Evolutionary conservation across 2,797 vertebrate species (phyloP), one percentile per base, ranked within the genome.

Genomic region (Sebastes wilsoni): DNA sequence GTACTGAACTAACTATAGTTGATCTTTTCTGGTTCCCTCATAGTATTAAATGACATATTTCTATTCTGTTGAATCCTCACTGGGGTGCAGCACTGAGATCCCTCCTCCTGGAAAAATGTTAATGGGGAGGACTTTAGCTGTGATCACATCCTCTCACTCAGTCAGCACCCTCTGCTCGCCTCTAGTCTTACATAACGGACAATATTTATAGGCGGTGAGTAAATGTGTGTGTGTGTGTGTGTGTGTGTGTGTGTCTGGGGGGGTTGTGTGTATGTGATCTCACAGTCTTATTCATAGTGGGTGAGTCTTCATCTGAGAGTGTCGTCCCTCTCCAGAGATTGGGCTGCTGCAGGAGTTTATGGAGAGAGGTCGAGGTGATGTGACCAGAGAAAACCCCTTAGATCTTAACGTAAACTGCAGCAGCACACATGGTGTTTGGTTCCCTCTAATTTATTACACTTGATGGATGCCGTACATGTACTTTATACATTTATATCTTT

Each of bases 231-330:
- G 22, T 72, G 72, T 82, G 86, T 91, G 89, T 25, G 23, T 25
- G 23, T 25, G 23, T 3, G 23, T 91, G 89, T 11, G 20, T 72
- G 72, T 83, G 86, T 91, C 25, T 27, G 27, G 27, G 27, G 27
- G 27, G 27, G 27, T 27, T 72, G 73, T 82, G 52, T 16, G 23
- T 72, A 74, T 82, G 86, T 91, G 89, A 94, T 91, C 85, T 94
- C 91, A 92, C 82, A 38, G 64, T 86, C 86, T 93, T 94, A 95
- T 93, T 95, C 93, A 91, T 89, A 89, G 91, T 83, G 83, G 83
- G 87, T 91, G 83, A 93, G 84, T 91, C 75, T 87, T 66, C 46
- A 78, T 72, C 54, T 58, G 69, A 69, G 82, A 77, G 88, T 61
- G 71, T 60, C 22, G 42, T 42, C 38, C 74, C 79, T 79, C 84